phyloP scores from a whole-genome alignment of 2,888 invertebrate species.

The Eupithecia insigniata region DNA sequence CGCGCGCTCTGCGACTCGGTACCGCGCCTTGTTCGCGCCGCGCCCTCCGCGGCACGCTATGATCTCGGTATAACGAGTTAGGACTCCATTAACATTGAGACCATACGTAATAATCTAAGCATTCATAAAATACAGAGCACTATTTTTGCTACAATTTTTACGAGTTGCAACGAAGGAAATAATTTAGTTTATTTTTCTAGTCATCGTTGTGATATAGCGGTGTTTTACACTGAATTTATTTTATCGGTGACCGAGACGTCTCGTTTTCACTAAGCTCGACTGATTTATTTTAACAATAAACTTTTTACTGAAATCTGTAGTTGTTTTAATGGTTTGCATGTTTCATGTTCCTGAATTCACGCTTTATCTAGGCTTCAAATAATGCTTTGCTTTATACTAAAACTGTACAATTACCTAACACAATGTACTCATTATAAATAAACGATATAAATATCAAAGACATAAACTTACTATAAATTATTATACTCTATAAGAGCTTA shows the following conservation, averaged over 20 bases:
- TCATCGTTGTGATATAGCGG: conserved; percentile 72
- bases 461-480: conserved; percentile 27
- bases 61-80: conserved; percentile 82
- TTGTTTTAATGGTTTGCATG: conserved; percentile 80
- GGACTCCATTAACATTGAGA: conserved; percentile 68
- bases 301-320: conserved; percentile 71
- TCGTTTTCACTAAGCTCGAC: conserved; percentile 80
- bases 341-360: conserved; percentile 64
- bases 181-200: conserved; percentile 63
- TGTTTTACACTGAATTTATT: conserved; percentile 57
- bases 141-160: conserved; percentile 67
- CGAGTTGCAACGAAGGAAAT: conserved; percentile 67
- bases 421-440: conserved; percentile 51
- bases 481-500: conserved; percentile 28
- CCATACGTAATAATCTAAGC: conserved; percentile 72
- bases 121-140: conserved; percentile 54
- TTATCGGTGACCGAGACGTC: conserved; percentile 73
- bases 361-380: conserved; percentile 73
- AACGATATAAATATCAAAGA: conserved; percentile 41
- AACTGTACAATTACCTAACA: conserved; percentile 50
- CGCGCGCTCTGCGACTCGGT: conserved; percentile 53
- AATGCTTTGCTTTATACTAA: conserved; percentile 77
- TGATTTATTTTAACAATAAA: conserved; percentile 83
- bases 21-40: conserved; percentile 50
- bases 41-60: conserved; percentile 70